A percentile compares a stretch with the other conserved stretches of the same genome.
phyloP scores from a whole-genome alignment of 1,140 invertebrate genomes.

The Campoletis sonorensis region DNA sequence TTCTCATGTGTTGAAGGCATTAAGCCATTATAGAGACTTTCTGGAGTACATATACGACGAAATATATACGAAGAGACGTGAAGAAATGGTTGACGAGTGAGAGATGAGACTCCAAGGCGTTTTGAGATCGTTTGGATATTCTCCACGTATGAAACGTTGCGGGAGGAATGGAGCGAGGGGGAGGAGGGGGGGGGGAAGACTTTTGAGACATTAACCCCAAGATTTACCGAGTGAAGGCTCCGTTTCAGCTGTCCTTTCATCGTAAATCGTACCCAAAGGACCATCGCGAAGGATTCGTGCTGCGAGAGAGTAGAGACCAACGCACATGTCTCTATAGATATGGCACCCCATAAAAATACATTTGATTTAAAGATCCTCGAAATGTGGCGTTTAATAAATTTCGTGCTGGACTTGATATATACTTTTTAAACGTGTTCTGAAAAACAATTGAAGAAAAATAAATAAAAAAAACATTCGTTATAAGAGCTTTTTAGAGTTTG shows the following conservation, averaged over 20 bases:
- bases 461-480: not conserved
- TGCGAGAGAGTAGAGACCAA: not conserved
- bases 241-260: constrained; percentile 41
- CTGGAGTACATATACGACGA: constrained; percentile 21
- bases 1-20: constrained; percentile 32
- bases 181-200: not conserved
- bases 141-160: constrained; percentile 29
- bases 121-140: constrained; percentile 20
- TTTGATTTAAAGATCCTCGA: not conserved
- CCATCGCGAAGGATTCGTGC: not conserved
- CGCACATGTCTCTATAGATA: not conserved
- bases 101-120: constrained; percentile 23
- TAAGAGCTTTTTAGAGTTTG: not conserved
- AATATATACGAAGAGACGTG: not conserved
- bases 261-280: constrained; percentile 17
- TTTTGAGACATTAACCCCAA: constrained; percentile 32
- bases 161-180: not conserved
- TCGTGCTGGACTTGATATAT: not conserved
- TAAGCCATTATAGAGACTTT: constrained; percentile 36
- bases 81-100: constrained; percentile 21
- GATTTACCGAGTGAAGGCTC: constrained; percentile 43
- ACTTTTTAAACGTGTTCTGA: not conserved
- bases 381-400: not conserved
- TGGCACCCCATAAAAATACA: not conserved
- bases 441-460: not conserved